A percentile compares a stretch with the other conserved stretches of the same genome.
phyloP scores from a whole-genome alignment of 2,888 invertebrate genomes.

The Penaeus monodon region DNA sequence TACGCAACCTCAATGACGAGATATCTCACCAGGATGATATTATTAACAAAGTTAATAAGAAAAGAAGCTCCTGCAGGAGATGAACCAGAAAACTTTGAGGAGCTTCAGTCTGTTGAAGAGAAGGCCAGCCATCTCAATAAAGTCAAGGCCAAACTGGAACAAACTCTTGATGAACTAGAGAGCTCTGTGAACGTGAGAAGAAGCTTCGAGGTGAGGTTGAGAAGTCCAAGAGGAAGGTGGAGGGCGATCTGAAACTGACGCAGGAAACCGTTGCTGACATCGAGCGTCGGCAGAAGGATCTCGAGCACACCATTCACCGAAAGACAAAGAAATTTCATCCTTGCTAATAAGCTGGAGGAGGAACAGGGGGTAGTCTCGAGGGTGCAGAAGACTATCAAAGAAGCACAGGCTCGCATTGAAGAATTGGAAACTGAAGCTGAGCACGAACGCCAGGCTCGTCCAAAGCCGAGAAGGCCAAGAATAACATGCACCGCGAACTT shows the following conservation, averaged over 20 bases:
- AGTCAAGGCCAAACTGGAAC: conserved; percentile 98
- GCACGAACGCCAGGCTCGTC: conserved; percentile 85
- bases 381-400: conserved; percentile 98
- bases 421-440: conserved; percentile 99
- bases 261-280: conserved; percentile 97
- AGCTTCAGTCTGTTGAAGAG: conserved; percentile 93
- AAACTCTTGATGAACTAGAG: conserved; percentile 97
- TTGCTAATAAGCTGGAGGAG: conserved; percentile 97
- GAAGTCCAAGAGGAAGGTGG: conserved; percentile 98
- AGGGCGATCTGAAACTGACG: conserved; percentile 98
- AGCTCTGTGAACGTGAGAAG: conserved; percentile 99
- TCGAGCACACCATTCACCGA: conserved; percentile 96
- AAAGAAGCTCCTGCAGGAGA: conserved; percentile 97
- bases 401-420: conserved; percentile 95
- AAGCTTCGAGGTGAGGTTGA: conserved; percentile 97
- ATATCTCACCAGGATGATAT: conserved; percentile 99
- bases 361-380: conserved; percentile 98
- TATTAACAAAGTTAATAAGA: conserved; percentile 98
- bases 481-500: conserved; percentile 89
- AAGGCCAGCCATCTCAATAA: conserved; percentile 99
- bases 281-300: conserved; percentile 97
- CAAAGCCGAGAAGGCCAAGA: conserved; percentile 84
- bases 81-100: conserved; percentile 92
- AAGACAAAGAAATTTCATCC: conserved; percentile 98
- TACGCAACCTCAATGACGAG: conserved; percentile 97